phyloP scores from a whole-genome alignment of 2,888 invertebrate genomes.

The Macrosoma leucophasiata region DNA sequence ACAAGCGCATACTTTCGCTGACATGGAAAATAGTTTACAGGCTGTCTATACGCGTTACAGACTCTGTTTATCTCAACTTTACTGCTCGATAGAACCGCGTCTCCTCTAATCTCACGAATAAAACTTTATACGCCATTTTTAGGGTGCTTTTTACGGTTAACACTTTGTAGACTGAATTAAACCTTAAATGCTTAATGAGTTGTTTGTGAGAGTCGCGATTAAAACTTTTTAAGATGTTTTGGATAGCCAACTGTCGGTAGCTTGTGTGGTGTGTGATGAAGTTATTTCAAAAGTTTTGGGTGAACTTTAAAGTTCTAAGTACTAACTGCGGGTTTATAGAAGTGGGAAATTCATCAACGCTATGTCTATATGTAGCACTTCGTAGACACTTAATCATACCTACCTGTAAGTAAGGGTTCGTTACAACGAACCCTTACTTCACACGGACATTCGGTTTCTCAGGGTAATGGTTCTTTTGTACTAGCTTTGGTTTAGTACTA shows the following conservation, averaged over 20 bases:
- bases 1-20: constrained; percentile 66
- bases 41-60: constrained; percentile 49
- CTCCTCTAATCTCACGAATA: constrained; percentile 65
- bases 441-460: too few species aligned
- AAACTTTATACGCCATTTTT: constrained; percentile 67
- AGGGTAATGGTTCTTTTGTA: too few species aligned
- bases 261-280: background rate
- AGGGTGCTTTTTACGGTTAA: constrained; percentile 58
- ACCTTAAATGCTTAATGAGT: constrained; percentile 51
- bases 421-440: too few species aligned
- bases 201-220: constrained; percentile 54
- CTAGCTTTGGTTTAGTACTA: too few species aligned
- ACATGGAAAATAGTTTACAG: constrained; percentile 72
- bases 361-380: too few species aligned
- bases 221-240: constrained; percentile 60
- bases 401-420: too few species aligned
- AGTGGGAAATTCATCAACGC: too few species aligned
- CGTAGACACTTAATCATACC: too few species aligned
- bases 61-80: constrained; percentile 60
- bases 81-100: constrained; percentile 48
- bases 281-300: too few species aligned
- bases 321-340: too few species aligned
- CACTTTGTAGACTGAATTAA: constrained; percentile 63
- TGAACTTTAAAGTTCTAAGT: too few species aligned
- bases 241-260: constrained; percentile 13